Percentiles rank a stretch among this genome's conserved stretches.
phyloP scores from a whole-genome alignment of 2,113 vertebrate species.

The Atlantisia rogersi region DNA sequence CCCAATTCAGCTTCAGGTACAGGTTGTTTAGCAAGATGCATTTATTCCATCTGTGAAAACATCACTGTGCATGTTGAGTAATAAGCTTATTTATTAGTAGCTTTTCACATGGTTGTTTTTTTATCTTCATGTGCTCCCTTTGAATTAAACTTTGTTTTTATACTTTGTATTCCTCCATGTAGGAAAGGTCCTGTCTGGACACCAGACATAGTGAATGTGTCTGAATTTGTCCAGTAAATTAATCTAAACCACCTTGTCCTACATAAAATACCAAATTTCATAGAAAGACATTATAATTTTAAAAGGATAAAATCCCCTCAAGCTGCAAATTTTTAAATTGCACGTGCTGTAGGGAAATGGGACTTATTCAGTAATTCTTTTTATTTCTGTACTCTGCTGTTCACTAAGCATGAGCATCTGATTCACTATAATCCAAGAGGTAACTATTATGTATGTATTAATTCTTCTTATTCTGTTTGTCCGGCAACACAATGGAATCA shows the following conservation, averaged over 20 bases:
- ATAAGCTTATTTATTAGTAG: background rate
- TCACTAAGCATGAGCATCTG: slow-evolving; percentile 74
- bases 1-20: background rate
- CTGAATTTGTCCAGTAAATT: slow-evolving; percentile 25
- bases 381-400: slow-evolving; percentile 56
- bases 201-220: background rate
- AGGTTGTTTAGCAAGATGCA: background rate
- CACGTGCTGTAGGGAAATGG: slow-evolving; percentile 51
- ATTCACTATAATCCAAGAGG: slow-evolving; percentile 69
- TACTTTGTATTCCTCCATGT: background rate
- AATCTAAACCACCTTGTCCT: slow-evolving; percentile 7
- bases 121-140: background rate
- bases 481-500: slow-evolving; percentile 92
- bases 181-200: background rate
- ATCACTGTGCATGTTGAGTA: background rate
- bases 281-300: background rate
- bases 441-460: slow-evolving; percentile 79
- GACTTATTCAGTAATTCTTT: background rate
- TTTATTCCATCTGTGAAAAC: background rate
- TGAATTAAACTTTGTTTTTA: background rate
- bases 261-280: slow-evolving; percentile 57
- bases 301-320: slow-evolving; percentile 36
- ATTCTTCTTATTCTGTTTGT: slow-evolving; percentile 93
- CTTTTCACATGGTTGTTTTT: background rate
- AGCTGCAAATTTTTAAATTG: slow-evolving; percentile 41